Evolutionary conservation across 2,113 vertebrate genomes (phyloP), one percentile per base, ranked within the genome.

Genomic region (Muscicapa adusta): DNA sequence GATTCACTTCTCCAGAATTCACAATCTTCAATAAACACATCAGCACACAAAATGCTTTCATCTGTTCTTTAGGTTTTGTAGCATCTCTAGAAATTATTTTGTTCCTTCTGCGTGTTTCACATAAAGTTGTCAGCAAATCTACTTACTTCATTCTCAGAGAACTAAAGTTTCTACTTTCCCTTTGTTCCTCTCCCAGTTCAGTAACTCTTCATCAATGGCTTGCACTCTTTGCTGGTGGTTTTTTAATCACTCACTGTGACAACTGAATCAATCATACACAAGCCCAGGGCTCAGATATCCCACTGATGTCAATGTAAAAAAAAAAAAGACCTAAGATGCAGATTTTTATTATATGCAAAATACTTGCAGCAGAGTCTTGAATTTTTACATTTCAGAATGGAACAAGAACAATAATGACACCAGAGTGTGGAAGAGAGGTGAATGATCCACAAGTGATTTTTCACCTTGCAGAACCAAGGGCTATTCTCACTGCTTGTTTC

Each of bases 1-100:
- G 75, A 96, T 97, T 51, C 73, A 61, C 82, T 96, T 91, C 85
- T 92, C 72, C 91, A 92, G 96, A 97, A 96, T 91, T 93, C 93
- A 93, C 86, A 89, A 74, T 93, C 94, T 96, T 93, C 96, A 97
- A 97, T 96, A 97, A 97, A 96, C 94, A 96, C 85, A 87, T 86
- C 89, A 93, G 93, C 29, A 38, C 62, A 97, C 95, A 94, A 96
- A 96, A 94, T 85, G 77, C 96, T 97, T 97, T 97, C 96, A 97
- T 97, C 95, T 97, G 78, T 94, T 97, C 96, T 96, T 97, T 74
- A 96, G 93, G 78, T 93, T 95, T 83, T 91, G 62, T 88, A 96
- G 77, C 79, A 67, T 81, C 91, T 95, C 93, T 58, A 89, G 93
- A 95, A 97, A 96, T 94, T 76, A 95, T 92, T 96, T 95, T 92